Base-by-base conservation (phyloP, 2,888 invertebrate species). In the Ennomos erosarius region DNA sequence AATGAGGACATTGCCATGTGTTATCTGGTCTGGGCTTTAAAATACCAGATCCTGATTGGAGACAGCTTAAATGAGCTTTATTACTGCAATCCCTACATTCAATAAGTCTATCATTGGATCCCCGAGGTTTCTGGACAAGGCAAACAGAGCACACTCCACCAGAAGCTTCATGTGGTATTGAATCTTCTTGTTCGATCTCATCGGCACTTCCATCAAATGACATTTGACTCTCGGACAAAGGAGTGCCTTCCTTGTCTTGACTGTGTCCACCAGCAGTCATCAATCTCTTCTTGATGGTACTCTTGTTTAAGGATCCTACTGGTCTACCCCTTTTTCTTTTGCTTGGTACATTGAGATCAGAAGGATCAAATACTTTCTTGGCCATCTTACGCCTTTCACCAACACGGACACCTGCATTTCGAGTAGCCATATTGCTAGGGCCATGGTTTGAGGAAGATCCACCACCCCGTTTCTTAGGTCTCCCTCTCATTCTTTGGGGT, bases 1-100 rank as follows among this genome's bases (percentile, higher is more conserved):
- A 98, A 78, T 97, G 96, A 51, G 96, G 96, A 81, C 98, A 98
- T 74, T 97, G 97, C 97, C 97, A 98, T 35, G 95, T 94, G 68
- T 94, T 94, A 68, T 95, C 95, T 40, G 94, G 94, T 46, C 93
- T 87, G 68, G 94, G 93, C 77, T 95, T 94, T 45, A 94, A 82
- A 80, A 95, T 93, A 71, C 95, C 94, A 69, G 95, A 94, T 10
- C 95, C 95, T 47, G 94, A 93, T 73, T 95, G 95, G 44, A 96
- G 92, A 73, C 96, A 96, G 63, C 93, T 94, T 12, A 94, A 92
- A 81, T 96, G 96, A 47, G 95, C 96, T 93, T 95, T 95, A 67
- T 95, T 95, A 57, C 94, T 95, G 70, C 96, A 96, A 79, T 96
- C 96, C 33, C 95, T 84, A 75, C 96, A 96, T 67, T 95, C 93